Conservation (phyloP, 2,797 vertebrate species). For the Pangasius krempfi region DNA sequence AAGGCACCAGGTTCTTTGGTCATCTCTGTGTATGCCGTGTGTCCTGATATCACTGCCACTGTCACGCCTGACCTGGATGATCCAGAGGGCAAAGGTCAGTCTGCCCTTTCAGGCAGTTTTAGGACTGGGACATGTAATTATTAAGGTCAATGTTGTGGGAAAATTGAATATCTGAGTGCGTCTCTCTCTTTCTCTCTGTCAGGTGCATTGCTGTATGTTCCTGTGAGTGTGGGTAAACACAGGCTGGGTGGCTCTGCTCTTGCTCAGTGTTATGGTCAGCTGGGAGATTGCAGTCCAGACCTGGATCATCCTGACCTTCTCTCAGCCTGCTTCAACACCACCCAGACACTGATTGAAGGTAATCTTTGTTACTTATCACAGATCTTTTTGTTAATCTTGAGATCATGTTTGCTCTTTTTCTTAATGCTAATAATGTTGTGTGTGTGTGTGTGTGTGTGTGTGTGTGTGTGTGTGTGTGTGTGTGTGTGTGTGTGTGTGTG, state of each 20-base stretch:
- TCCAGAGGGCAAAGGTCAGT: conserved; percentile 80
- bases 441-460: background rate
- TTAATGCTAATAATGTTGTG: background rate
- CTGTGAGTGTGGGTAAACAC: conserved; percentile 77
- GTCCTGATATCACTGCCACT: conserved; percentile 89
- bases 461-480: background rate
- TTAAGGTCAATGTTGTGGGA: background rate
- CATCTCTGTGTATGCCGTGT: conserved; percentile 89
- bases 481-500: conserved; percentile 16
- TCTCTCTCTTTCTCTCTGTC: conserved; percentile 21
- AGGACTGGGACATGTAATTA: background rate
- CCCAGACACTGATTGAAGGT: conserved; percentile 84
- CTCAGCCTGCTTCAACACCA: conserved; percentile 80
- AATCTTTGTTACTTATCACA: background rate
- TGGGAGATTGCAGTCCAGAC: conserved; percentile 84
- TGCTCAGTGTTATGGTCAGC: conserved; percentile 88
- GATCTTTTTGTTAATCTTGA: background rate
- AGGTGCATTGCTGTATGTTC: conserved; percentile 86
- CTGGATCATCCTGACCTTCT: conserved; percentile 80
- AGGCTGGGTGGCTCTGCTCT: conserved; percentile 87
- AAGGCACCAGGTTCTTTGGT: conserved; percentile 90
- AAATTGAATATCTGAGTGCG: background rate
- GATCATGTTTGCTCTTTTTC: background rate
- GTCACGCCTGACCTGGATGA: conserved; percentile 90
- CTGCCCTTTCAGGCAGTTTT: conserved; percentile 1